Conservation (phyloP, 1,140 invertebrate species). For the Ditylenchus dipsaci region DNA sequence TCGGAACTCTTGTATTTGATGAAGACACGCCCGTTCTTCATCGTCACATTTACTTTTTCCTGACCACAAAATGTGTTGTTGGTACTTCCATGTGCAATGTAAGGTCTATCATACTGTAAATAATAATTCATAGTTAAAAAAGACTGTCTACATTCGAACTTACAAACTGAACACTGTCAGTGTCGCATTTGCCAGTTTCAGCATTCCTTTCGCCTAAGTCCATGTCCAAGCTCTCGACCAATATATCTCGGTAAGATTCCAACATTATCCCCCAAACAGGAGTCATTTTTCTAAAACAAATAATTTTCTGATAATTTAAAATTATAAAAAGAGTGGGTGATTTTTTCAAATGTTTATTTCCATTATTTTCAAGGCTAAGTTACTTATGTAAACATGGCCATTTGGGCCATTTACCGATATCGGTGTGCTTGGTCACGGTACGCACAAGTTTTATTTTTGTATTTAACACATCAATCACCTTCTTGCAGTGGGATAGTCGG, state of each 20-base stretch:
- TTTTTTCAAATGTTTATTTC: too few species aligned
- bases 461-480: too few species aligned
- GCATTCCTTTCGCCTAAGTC: slow-evolving; percentile 32
- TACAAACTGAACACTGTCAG: slow-evolving; percentile 26
- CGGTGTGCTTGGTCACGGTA: too few species aligned
- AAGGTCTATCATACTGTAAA: slow-evolving; percentile 6
- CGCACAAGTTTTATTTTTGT: too few species aligned
- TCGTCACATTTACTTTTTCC: slow-evolving; percentile 38
- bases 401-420: too few species aligned
- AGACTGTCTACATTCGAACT: not conserved
- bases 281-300: slow-evolving; percentile 8
- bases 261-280: slow-evolving; percentile 46
- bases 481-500: slow-evolving; percentile 31
- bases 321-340: too few species aligned
- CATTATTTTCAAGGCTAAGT: too few species aligned
- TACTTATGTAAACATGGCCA: too few species aligned
- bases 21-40: slow-evolving; percentile 39
- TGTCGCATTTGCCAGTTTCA: slow-evolving; percentile 17
- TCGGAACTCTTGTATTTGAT: slow-evolving; percentile 9
- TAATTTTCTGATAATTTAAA: too few species aligned
- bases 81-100: not conserved
- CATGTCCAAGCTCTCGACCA: slow-evolving; percentile 40
- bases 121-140: not conserved
- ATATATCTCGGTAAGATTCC: slow-evolving; percentile 45
- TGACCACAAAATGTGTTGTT: slow-evolving; percentile 27